Evolutionary conservation across 2,888 invertebrate species (phyloP), one percentile per base, ranked within the genome.

Genomic region (Calameuta pallipes): DNA sequence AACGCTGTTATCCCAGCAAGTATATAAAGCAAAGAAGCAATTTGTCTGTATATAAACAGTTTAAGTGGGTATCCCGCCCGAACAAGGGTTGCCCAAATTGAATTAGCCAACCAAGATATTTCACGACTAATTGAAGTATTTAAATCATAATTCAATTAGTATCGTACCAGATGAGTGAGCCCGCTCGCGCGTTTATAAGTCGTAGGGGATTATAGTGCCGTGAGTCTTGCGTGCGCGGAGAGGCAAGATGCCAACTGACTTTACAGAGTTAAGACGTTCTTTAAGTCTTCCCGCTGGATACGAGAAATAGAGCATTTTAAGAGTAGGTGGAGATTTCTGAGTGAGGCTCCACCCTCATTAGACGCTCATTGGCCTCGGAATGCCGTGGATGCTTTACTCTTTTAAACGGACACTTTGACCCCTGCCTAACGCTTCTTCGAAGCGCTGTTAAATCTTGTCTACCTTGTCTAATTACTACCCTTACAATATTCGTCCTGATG

Each of bases 261-360:
- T 86, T 86, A 83, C 85, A 71, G 86, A 89, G 86, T 89, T 89
- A 89, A 90, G 89, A 90, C 85, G 87, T 87, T 87, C 89, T 89
- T 87, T 87, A 89, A 86, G 80, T 81, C 33, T 33, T 71, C 71
- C 33, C 71, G 30, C 71, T 71, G 82, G 79, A 83, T 81, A 79
- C 82, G 86, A 86, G 87, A 90, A 90, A 89, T 89, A 89, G 89
- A 89, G 86, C 87, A 84, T 87, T 90, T 89, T 88, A 86, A 89
- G 87, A 91, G 91, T 90, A 89, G 91, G 91, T 91, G 91, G 91
- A 91, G 91, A 90, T 90, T 88, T 87, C 84, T 34, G 84, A 82
- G 79, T 79, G 83, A 85, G 83, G 89, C 91, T 90, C 91, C 91
- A 91, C 91, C 91, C 89, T 90, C 89, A 87, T 90, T 89, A 89